Conservation (phyloP, 2,113 vertebrate species). For the Vulpes vulpes region DNA sequence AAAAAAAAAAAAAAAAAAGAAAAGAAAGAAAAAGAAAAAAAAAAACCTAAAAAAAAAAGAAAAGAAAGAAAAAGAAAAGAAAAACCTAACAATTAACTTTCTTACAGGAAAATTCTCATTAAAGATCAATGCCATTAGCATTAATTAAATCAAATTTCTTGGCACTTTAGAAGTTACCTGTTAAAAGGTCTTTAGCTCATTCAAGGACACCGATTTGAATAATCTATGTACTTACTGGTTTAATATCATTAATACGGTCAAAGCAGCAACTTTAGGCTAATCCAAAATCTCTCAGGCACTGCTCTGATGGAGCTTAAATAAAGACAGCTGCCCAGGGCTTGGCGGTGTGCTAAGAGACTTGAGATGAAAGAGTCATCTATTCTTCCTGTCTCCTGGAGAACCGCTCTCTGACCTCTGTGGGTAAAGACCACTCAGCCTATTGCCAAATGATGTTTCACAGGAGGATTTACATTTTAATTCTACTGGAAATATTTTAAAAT, state of each 20-base stretch:
- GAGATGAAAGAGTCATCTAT: conserved; percentile 65
- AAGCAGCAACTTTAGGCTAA: conserved; percentile 56
- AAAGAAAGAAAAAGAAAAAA: background rate
- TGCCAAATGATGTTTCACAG: conserved; percentile 58
- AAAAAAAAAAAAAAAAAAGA: background rate
- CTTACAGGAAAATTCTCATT: conserved; percentile 45
- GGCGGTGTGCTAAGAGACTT: background rate
- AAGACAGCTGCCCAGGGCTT: background rate
- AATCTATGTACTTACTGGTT: conserved; percentile 57
- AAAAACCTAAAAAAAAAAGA: no score
- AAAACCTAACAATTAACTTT: conserved; percentile 38
- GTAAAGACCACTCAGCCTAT: conserved; percentile 42
- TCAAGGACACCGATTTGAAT: conserved; percentile 69
- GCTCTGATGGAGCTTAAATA: conserved; percentile 32
- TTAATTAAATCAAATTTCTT: conserved; percentile 63
- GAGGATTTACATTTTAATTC: conserved; percentile 65
- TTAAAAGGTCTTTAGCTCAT: conserved; percentile 53
- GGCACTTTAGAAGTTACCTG: conserved; percentile 39
- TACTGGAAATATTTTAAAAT: conserved; percentile 66
- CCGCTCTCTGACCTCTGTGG: conserved; percentile 43
- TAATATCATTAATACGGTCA: conserved; percentile 64
- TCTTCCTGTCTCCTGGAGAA: conserved; percentile 4
- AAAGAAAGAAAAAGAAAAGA: background rate
- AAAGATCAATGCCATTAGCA: conserved; percentile 55
- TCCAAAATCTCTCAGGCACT: conserved; percentile 56